phyloP scores from a whole-genome alignment of 2,113 vertebrate genomes.

The Cyprinodon variegatus region DNA sequence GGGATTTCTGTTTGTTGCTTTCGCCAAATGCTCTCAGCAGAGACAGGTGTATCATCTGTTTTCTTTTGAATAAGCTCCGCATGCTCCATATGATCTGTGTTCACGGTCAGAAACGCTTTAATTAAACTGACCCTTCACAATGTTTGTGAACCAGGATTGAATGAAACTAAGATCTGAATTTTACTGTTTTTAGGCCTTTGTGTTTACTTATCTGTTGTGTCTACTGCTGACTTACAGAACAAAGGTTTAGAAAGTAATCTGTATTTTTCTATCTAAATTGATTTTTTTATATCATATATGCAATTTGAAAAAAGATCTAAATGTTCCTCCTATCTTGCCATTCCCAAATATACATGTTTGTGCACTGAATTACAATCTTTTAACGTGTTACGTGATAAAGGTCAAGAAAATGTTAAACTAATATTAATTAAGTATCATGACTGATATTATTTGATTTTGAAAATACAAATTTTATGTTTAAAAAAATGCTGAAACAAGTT shows the following conservation, averaged over 20 bases:
- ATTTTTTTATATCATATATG: neutral
- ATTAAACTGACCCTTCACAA: conserved; percentile 30
- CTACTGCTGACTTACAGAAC: conserved; percentile 11
- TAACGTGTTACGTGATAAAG: neutral
- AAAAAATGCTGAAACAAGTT: neutral
- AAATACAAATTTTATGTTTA: neutral
- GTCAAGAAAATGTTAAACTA: neutral
- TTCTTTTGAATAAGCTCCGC: conserved; percentile 43
- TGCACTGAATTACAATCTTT: neutral
- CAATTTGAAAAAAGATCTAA: neutral
- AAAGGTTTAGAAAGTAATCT: neutral
- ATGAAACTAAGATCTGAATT: conserved; percentile 31
- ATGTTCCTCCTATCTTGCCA: neutral
- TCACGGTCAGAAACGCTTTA: conserved; percentile 30
- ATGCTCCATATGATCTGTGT: conserved; percentile 25
- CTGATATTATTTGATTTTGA: neutral
- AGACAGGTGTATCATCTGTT: conserved; percentile 40
- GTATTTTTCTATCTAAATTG: neutral
- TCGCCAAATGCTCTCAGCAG: conserved; percentile 42
- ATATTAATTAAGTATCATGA: neutral
- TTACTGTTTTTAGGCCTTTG: conserved; percentile 17
- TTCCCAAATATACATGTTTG: neutral
- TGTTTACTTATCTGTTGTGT: conserved; percentile 8
- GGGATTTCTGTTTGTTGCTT: conserved; percentile 53
- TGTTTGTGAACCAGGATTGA: conserved; percentile 36